Base-by-base conservation (phyloP, 2,888 invertebrate genomes). In the Thymelicus lineola region DNA sequence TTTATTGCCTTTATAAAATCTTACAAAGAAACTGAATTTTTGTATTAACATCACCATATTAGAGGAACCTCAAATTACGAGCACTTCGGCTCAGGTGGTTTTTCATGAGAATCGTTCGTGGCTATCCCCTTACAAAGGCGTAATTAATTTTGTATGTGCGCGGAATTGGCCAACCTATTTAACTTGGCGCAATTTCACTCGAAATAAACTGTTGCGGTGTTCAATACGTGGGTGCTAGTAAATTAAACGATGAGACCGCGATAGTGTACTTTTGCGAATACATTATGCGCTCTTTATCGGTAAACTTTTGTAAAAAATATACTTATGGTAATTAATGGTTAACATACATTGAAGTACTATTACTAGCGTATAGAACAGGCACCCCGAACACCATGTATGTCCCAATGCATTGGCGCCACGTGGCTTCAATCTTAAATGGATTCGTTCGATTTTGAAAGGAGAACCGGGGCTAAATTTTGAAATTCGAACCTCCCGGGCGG, bases 41-140 rank as follows among this genome's bases (percentile, higher is more conserved):
- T 38, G 38, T 38, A 38, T 38, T 9, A 9, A 38, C 38, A 9
- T 38, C 38, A 0, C 12, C 42, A 10, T 42, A 42, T 28, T 28
- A 42, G 10, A 42, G 12, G 42, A 10, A 28, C 9, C 36, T 38
- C 15, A 58, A 36, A 58, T 58, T 58, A 9, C 35, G 14, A 35
- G 35, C 55, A 55, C 55, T 35, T 55, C 7, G 28, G 53, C 55
- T 55, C 28, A 36, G 36, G 58, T 55, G 55, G 28, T 38, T 15
- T 58, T 58, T 58, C 38, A 58, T 58, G 58, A 58, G 58, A 58
- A 58, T 58, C 9, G 58, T 38, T 58, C 58, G 58, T 38, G 58
- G 38, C 58, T 58, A 58, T 58, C 58, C 58, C 36, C 58, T 58
- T 58, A 58, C 58, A 58, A 58, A 58, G 58, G 58, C 38, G 58